phyloP scores from a whole-genome alignment of 2,113 vertebrate genomes.

The Scortum barcoo region DNA sequence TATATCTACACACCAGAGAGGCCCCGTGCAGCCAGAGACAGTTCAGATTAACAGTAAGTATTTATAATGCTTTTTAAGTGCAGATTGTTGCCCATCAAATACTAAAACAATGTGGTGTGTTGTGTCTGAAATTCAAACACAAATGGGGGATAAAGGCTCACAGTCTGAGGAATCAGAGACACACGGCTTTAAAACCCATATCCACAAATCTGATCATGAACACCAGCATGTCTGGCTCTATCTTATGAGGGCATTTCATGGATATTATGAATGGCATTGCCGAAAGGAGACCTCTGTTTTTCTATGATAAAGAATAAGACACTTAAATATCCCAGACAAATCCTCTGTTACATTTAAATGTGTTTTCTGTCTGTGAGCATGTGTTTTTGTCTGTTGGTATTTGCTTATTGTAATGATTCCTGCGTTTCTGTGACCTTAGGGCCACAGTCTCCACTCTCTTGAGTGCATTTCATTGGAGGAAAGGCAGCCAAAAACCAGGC shows the following conservation, averaged over 20 bases:
- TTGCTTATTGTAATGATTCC: conserved; percentile 39
- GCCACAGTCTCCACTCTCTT: conserved; percentile 36
- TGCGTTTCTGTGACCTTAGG: conserved; percentile 31
- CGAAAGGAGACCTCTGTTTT: conserved; percentile 4
- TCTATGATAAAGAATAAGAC: conserved; percentile 23
- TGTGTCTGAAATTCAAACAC: conserved; percentile 30
- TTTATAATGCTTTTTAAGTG: conserved; percentile 30
- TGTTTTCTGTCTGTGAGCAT: neutral
- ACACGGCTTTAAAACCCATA: conserved; percentile 23
- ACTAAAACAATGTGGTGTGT: conserved; percentile 6
- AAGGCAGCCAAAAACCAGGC: conserved; percentile 39
- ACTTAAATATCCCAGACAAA: conserved; percentile 21
- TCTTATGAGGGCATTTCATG: conserved; percentile 18
- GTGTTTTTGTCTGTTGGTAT: conserved; percentile 13
- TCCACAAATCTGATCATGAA: conserved; percentile 25
- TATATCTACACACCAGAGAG: conserved; percentile 12
- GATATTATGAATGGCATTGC: neutral
- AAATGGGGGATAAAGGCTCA: neutral
- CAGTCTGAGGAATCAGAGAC: neutral
- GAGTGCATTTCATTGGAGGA: conserved; percentile 42
- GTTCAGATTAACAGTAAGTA: conserved; percentile 31
- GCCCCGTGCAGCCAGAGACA: neutral
- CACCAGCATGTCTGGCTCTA: conserved; percentile 2
- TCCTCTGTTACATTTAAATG: conserved; percentile 12
- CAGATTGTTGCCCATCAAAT: conserved; percentile 31